Base-by-base conservation (phyloP, 2,797 vertebrate species). In the Acanthurus lineatus region DNA sequence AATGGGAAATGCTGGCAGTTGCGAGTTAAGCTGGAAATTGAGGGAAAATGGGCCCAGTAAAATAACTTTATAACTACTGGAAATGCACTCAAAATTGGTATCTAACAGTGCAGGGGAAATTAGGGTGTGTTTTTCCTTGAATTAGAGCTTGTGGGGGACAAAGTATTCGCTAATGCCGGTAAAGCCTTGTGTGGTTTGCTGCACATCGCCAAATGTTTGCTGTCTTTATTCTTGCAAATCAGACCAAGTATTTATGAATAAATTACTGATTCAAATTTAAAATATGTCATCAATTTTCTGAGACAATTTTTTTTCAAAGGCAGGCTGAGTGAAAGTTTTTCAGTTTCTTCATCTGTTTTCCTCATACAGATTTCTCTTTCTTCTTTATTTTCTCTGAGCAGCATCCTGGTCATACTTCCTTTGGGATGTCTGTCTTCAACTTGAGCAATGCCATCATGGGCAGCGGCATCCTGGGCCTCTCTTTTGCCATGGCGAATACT, bases 391-490 rank as follows among this genome's bases (percentile, higher is more conserved):
- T 90, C 73, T 86, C 16, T 63, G 69, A 79, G 72, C 93, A 99
- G 97, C 97, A 98, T 82, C 96, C 94, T 0, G 98, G 98, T 66
- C 97, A 96, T 75, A 92, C 94, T 7, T 98, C 98, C 5, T 97
- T 99, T 44, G 97, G 98, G 67, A 98, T 99, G 96, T 99, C 98
- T 0, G 96, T 97, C 0, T 99, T 99, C 90, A 99, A 99, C 88
- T 91, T 99, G 92, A 98, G 98, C 84, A 99, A 99, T 0, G 98
- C 98, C 86, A 99, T 99, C 85, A 99, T 99, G 98, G 98, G 98
- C 87, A 99, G 98, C 0, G 98, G 98, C 2, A 99, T 99, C 86
- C 92, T 99, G 77, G 98, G 98, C 49, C 91, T 99, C 65, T 99
- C 98, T 42, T 99, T 95, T 15, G 98, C 98, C 72, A 98, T 99